Evolutionary conservation across 2,888 invertebrate genomes (phyloP).

Genomic region (Rutpela maculata): DNA sequence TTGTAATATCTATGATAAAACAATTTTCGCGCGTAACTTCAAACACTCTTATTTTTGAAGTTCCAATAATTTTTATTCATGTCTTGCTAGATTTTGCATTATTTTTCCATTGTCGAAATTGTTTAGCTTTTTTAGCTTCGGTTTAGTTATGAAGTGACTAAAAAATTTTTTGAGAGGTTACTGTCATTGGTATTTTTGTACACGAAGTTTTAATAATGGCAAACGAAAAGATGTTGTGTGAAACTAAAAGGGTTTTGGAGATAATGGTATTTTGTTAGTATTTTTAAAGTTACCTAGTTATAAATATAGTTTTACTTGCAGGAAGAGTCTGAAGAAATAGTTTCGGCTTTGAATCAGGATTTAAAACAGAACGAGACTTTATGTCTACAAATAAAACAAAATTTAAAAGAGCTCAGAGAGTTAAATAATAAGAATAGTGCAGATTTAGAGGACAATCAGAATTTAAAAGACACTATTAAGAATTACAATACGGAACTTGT

Average conservation of each 20-base stretch:
- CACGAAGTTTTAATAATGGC: conserved; percentile 5
- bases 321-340: conserved; percentile 39
- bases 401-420: conserved; percentile 24
- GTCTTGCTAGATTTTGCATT: conserved; percentile 10
- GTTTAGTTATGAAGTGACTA: background rate
- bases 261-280: conserved; percentile 22
- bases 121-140: background rate
- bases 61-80: background rate
- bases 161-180: background rate
- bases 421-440: conserved; percentile 14
- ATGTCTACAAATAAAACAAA: conserved; percentile 21
- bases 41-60: background rate
- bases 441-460: conserved; percentile 29
- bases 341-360: conserved; percentile 24
- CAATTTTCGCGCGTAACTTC: background rate
- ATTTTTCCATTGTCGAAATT: background rate
- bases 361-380: conserved; percentile 25
- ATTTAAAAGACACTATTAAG: conserved; percentile 35
- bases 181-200: background rate
- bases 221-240: conserved; percentile 13
- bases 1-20: background rate
- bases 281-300: background rate
- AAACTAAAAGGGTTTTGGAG: conserved; percentile 38
- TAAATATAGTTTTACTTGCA: background rate
- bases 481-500: conserved; percentile 20